phyloP scores from a whole-genome alignment of 2,113 vertebrate genomes.

The Phylloscopus whistleri region DNA sequence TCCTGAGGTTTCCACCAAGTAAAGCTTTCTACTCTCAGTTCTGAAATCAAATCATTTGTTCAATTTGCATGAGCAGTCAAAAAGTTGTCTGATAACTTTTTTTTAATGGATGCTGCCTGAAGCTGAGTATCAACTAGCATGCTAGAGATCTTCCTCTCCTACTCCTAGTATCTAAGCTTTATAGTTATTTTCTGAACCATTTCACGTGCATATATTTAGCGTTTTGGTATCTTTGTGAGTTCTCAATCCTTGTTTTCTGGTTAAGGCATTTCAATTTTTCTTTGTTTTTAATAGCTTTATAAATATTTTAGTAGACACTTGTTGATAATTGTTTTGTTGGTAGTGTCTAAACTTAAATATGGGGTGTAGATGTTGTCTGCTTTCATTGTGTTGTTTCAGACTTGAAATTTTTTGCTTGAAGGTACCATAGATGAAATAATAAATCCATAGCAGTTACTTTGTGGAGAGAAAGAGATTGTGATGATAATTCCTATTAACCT shows the following conservation, averaged over 20 bases:
- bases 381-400: neutral
- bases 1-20: neutral
- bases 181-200: neutral
- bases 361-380: neutral
- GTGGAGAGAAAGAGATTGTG: neutral
- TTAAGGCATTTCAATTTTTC: neutral
- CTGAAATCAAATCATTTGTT: neutral
- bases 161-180: neutral
- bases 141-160: neutral
- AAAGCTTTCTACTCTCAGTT: neutral
- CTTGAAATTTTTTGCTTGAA: neutral
- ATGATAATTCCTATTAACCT: neutral
- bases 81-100: neutral
- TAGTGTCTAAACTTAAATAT: neutral
- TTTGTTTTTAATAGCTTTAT: neutral
- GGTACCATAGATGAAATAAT: neutral
- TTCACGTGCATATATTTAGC: neutral
- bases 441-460: neutral
- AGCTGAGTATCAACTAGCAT: neutral
- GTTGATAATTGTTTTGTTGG: neutral
- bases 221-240: neutral
- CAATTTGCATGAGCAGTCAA: neutral
- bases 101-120: neutral
- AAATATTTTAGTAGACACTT: neutral
- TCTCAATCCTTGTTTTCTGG: neutral